Base-by-base conservation (phyloP, 2,797 vertebrate genomes). In the Falco novaeseelandiae region DNA sequence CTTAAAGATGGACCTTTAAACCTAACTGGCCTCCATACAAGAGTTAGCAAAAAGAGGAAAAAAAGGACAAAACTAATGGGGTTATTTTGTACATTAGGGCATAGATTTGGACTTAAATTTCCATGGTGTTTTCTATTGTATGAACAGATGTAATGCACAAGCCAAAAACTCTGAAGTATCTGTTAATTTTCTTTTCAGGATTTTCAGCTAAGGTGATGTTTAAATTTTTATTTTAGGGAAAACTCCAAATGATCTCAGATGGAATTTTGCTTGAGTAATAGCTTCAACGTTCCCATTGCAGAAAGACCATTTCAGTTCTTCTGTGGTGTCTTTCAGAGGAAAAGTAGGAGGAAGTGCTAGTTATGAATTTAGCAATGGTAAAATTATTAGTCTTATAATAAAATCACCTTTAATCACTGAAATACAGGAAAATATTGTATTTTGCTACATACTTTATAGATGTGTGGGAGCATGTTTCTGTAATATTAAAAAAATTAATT, bases 11-110 rank as follows among this genome's bases (percentile, higher is more conserved):
- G 32, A 42, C 4, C 2, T 70, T 54, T 67, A 67, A 71, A 59
- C 4, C 5, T 36, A 44, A 36, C 4, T 19, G 10, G 0, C 2
- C 19, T 3, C 4, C 16, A 63, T 52, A 63, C 4, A 36, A 52
- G 42, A 34, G 2, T 38, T 30, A 48, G 10, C 29, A 40, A 57
- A 86, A 61, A 70, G 5, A 10, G 73, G 4, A 23, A 57, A 32
- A 57, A 26, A 82, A 65, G 11, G 20, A 77, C 10, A 77, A 77
- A 85, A 85, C 1, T 27, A 70, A 48, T 9, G 4, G 2, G 1
- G 2, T 52, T 84, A 23, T 88, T 89, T 58, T 52, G 3, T 57
- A 55, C 49, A 71, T 83, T 58, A 67, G 30, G 23, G 26, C 26
- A 65, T 20, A 57, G 59, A 57, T 66, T 78, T 74, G 17, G 10